phyloP scores from a whole-genome alignment of 2,113 vertebrate genomes.

The Macrotus californicus region DNA sequence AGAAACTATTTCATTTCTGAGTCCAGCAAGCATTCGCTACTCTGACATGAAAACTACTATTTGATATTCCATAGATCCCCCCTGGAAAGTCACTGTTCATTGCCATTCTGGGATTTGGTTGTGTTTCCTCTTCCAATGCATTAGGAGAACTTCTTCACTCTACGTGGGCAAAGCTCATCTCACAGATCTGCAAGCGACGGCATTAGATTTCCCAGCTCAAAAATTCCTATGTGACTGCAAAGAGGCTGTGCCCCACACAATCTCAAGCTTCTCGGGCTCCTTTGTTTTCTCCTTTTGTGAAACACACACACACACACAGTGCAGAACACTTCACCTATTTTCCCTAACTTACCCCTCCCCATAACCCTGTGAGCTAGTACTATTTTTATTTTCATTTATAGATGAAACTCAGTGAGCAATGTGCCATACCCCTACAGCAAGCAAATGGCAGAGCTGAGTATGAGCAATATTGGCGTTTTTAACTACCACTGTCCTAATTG shows the following conservation, averaged over 20 bases:
- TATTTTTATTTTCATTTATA: neutral
- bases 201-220: neutral
- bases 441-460: neutral
- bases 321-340: neutral
- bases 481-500: neutral
- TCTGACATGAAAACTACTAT: neutral
- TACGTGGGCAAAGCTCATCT: neutral
- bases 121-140: neutral
- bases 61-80: neutral
- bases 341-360: neutral
- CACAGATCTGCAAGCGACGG: neutral
- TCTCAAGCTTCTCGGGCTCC: neutral
- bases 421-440: neutral
- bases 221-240: neutral
- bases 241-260: neutral
- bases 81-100: neutral
- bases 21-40: neutral
- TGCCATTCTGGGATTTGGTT: neutral
- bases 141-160: neutral
- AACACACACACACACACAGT: neutral
- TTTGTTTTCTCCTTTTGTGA: neutral
- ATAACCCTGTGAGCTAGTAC: neutral
- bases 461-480: neutral
- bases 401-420: neutral
- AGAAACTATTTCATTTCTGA: slow-evolving; percentile 21